phyloP scores from a whole-genome alignment of 2,888 invertebrate genomes.

The Caenorhabditis sp. region DNA sequence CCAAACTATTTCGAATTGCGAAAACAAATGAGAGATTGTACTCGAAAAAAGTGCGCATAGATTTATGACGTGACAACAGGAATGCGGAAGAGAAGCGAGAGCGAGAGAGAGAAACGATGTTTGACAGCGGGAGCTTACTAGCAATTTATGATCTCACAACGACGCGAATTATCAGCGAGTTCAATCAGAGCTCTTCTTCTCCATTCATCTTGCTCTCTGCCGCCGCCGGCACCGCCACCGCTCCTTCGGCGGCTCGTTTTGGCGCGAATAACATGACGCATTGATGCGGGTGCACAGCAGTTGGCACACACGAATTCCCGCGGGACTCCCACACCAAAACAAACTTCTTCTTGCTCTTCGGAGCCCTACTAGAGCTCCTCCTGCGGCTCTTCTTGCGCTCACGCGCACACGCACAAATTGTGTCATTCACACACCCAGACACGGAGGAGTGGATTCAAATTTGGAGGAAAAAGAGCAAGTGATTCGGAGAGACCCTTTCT shows the following conservation, averaged over 20 bases:
- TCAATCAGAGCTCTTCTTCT: slow-evolving; percentile 36
- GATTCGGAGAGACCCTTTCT: slow-evolving; percentile 29
- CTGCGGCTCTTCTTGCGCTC: slow-evolving; percentile 17
- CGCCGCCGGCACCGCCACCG: not conserved
- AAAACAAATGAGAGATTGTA: too few relatives aligned
- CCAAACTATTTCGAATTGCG: not conserved
- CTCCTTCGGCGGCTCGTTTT: slow-evolving; percentile 37
- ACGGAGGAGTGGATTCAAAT: slow-evolving; percentile 43
- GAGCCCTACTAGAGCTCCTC: slow-evolving; percentile 12
- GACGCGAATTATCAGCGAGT: slow-evolving; percentile 43
- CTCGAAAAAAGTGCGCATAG: too few relatives aligned
- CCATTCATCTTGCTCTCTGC: slow-evolving; percentile 46
- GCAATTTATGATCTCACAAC: slow-evolving; percentile 31
- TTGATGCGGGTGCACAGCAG: slow-evolving; percentile 52
- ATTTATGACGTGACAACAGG: not conserved
- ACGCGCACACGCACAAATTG: slow-evolving; percentile 39
- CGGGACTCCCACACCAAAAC: slow-evolving; percentile 33
- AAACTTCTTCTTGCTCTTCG: slow-evolving; percentile 26
- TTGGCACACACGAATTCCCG: slow-evolving; percentile 40
- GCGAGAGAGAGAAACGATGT: too few relatives aligned
- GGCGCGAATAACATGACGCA: slow-evolving; percentile 45
- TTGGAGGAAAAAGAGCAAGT: slow-evolving; percentile 18
- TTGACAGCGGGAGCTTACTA: slow-evolving; percentile 24
- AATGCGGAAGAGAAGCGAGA: not conserved
- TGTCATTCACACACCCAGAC: slow-evolving; percentile 47